These are phyloP conservation scores for Alosa alosa DNA, from an alignment of 2,113 vertebrate species.

Conservation along the genomic window DNA sequence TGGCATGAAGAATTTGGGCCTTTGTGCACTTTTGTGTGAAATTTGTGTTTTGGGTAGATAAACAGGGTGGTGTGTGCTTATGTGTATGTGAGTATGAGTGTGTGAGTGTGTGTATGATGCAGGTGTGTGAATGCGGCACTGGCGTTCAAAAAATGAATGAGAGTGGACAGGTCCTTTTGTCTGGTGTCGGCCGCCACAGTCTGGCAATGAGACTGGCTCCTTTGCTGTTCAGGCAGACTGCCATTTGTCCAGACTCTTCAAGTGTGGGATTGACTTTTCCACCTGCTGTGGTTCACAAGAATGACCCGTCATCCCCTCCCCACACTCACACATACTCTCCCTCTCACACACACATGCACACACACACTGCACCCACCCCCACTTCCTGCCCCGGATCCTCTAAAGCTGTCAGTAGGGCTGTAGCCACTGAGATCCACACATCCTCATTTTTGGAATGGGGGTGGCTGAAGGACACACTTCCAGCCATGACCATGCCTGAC, in stretches of 20 bases:
- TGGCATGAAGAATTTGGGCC: background rate
- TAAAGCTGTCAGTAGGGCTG: conserved; percentile 52
- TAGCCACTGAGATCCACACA: conserved; percentile 46
- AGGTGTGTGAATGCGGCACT: background rate
- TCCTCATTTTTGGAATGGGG: conserved; percentile 38
- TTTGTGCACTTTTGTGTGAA: background rate
- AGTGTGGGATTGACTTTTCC: conserved; percentile 9
- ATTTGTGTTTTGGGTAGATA: too few relatives aligned
- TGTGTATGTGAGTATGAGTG: background rate
- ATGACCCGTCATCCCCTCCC: background rate
- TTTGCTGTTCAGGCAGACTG: background rate
- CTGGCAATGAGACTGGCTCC: background rate
- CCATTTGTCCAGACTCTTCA: conserved; percentile 24
- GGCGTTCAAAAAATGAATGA: background rate
- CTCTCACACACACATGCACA: conserved; percentile 29
- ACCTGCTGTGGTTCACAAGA: background rate
- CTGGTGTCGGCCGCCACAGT: background rate
- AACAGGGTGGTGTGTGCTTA: background rate
- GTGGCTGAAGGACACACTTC: background rate
- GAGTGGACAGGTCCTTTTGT: background rate
- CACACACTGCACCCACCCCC: background rate
- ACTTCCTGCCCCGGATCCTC: conserved; percentile 34
- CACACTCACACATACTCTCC: conserved; percentile 12
- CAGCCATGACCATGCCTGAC: background rate
- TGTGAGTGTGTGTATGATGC: background rate